Conservation (phyloP, 1,140 invertebrate species). For the Drosophila grimshawi region DNA sequence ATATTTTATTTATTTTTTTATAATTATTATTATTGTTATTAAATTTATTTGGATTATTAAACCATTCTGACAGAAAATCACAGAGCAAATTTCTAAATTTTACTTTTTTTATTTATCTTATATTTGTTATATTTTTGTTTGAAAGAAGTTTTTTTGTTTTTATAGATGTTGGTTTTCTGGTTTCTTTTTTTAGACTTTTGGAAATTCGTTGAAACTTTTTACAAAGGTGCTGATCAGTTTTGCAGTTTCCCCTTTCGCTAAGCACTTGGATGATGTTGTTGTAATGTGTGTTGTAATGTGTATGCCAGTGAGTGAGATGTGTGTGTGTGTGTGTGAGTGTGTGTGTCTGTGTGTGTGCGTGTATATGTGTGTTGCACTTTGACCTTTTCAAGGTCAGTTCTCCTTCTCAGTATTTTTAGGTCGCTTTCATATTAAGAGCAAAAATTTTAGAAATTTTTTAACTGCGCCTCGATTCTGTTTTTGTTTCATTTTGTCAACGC, state of each 20-base stretch:
- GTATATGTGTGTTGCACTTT: constrained; percentile 47
- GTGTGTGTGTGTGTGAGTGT: constrained; percentile 17
- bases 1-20: constrained; percentile 40
- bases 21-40: constrained; percentile 50
- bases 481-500: constrained; percentile 62
- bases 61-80: constrained; percentile 82
- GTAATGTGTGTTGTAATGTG: constrained; percentile 10
- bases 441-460: constrained; percentile 46
- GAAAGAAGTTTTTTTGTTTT: constrained; percentile 40
- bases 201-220: constrained; percentile 79
- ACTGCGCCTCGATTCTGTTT: constrained; percentile 63
- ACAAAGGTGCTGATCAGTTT: constrained; percentile 41
- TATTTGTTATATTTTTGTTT: constrained; percentile 26
- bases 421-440: constrained; percentile 49
- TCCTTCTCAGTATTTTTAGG: constrained; percentile 38
- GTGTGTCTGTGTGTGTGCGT: constrained; percentile 38
- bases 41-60: constrained; percentile 72
- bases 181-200: constrained; percentile 64
- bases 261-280: constrained; percentile 38
- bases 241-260: constrained; percentile 20
- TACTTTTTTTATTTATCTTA: constrained; percentile 40
- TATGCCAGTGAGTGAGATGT: constrained; percentile 16
- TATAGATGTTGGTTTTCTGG: constrained; percentile 37
- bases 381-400: constrained; percentile 35
- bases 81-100: constrained; percentile 79